Base-by-base conservation (phyloP, 2,113 vertebrate species). In the Vulpes vulpes region DNA sequence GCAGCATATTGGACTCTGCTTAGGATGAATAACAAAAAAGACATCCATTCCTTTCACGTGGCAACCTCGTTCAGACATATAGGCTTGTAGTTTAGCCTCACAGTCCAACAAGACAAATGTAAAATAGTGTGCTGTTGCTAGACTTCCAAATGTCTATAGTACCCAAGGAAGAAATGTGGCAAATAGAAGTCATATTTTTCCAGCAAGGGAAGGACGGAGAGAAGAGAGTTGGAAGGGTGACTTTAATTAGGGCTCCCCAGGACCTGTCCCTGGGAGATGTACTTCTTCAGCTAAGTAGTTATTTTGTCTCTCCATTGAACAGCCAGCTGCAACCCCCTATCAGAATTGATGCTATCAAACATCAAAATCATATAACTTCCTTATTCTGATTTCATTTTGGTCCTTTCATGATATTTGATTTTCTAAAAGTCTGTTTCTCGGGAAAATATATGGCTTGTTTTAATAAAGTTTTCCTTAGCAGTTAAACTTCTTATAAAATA, bases 131-230 rank as follows among this genome's bases (percentile, higher is more conserved):
- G 25, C 51, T 53, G 4, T 1, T 69, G 25, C 53, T 19, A 27
- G 5, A 59, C 55, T 71, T 96, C 11, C 69, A 84, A 84, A 83
- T 57, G 93, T 90, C 49, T 53, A 51, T 64, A 49, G 22, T 73
- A 32, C 1, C 8, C 94, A 49, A 90, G 59, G 25, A 87, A 84
- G 43, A 83, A 81, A 83, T 3, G 27, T 43, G 60, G 14, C 10
- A 92, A 95, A 94, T 20, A 69, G 51, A 92, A 89, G 20, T 51
- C 43, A 79, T 86, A 35, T 19, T 32, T 89, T 94, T 82, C 60
- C 19, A 79, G 38, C 60, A 59, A 64, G 16, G 11, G 7, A 74
- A 65, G 11, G 25, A 74, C 49, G 83, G 51, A 87, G 71, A 92
- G 43, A 62, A 19, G 25, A 20, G 11, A 73, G 49, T 15, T 27